Evolutionary conservation across 2,113 vertebrate species (phyloP), one percentile per base, ranked within the genome.

Genomic region (Engraulis encrasicolus): DNA sequence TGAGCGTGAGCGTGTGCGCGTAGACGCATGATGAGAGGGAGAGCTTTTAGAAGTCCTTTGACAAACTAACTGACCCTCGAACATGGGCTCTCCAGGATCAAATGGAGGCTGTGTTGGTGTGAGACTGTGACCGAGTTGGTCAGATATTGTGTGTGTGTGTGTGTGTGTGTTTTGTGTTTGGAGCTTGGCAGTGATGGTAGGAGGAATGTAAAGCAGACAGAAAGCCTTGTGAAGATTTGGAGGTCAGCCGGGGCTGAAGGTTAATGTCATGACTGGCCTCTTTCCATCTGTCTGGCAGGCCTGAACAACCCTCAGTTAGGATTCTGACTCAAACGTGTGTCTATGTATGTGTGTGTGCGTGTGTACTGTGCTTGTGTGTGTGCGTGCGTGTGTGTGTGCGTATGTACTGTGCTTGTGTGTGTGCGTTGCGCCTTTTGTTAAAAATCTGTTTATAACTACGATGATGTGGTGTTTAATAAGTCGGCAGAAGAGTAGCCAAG

Each of bases 1-100:
- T 79, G 11, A 89, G n/a, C 18, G 37, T 61, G n/a, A 86, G 79
- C n/a, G n/a, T n/a, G n/a, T n/a, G n/a, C n/a, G 83, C 6, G 74
- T 50, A 54, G 80, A 78, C 4, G 78, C 50, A 66, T 78, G 79
- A 79, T 34, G 66, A 81, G 45, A 36, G 50, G 31, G 48, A 84
- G 58, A 31, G 58, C 58, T 66, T n/a, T 66, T 23, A 66, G 7
- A 14, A 9, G 58, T 66, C 12, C 27, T 66, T 66, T 66, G 40
- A 45, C 40, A 5, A 9, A 45, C 40, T 45, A 45, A 45, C 40
- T 45, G 40, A 45, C 40, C 40, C 40, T 45, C 40, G 3, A 45
- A 45, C 40, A 66, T 23, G 27, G 58, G 58, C n/a, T 66, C 58
- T 66, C 58, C 58, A 66, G 58, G 79, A 81, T 78, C 37, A 83